These are phyloP conservation scores for Himalopsyche phryganea DNA, from an alignment of 1,140 invertebrate genomes.

Conservation along the genomic window DNA sequence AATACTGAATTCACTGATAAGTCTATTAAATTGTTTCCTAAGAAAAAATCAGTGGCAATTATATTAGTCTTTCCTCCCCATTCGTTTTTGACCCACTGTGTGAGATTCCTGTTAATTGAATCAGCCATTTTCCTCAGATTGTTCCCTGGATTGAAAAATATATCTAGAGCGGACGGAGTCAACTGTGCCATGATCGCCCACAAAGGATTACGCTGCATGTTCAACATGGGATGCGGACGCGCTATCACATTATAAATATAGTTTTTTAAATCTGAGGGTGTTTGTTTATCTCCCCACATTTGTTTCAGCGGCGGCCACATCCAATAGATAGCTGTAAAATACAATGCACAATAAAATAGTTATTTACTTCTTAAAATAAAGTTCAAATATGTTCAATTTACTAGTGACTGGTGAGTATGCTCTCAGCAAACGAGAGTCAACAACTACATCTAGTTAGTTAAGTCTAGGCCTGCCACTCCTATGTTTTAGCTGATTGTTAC, in stretches of 20 bases:
- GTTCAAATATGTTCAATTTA: too few species aligned
- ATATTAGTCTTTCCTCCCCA: slow-evolving; percentile 63
- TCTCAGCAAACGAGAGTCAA: too few species aligned
- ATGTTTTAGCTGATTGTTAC: too few species aligned
- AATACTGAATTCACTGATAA: slow-evolving; percentile 51
- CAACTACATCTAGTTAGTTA: too few species aligned
- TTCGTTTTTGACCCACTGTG: slow-evolving; percentile 58
- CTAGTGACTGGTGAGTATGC: too few species aligned
- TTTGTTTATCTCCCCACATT: slow-evolving; percentile 60
- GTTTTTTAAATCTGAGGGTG: slow-evolving; percentile 46
- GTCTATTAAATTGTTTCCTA: slow-evolving; percentile 65
- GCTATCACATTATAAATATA: slow-evolving; percentile 42
- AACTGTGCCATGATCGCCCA: slow-evolving; percentile 73
- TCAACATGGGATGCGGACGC: slow-evolving; percentile 41
- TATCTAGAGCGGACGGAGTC: slow-evolving; percentile 60
- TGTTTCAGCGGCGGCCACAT: slow-evolving; percentile 62
- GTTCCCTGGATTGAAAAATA: slow-evolving; percentile 56
- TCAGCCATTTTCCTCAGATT: slow-evolving; percentile 63
- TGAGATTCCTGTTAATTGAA: slow-evolving; percentile 59
- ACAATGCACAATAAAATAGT: slow-evolving; percentile 4
- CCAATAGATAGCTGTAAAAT: slow-evolving; percentile 50
- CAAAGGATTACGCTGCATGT: slow-evolving; percentile 46
- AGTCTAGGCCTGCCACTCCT: too few species aligned
- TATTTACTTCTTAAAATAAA: slow-evolving; percentile 1
- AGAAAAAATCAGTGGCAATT: slow-evolving; percentile 67